A percentile compares a stretch with the other conserved stretches of the same genome.
Conservation (phyloP, 2,888 invertebrate genomes). For the Noctua janthina region DNA sequence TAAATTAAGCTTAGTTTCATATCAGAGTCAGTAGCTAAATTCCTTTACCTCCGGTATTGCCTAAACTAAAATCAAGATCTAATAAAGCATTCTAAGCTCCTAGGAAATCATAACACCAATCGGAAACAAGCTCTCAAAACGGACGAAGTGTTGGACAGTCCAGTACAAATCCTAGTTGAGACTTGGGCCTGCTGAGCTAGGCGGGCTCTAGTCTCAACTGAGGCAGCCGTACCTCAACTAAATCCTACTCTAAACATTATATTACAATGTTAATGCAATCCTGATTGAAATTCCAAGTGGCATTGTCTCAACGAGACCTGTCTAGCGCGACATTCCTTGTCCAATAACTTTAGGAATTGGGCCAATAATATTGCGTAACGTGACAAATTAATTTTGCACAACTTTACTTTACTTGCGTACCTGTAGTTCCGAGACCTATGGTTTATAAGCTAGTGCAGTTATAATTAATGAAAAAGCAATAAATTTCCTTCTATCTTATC, state of each 20-base stretch:
- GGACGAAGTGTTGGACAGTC: constrained; percentile 23
- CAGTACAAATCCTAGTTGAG: constrained; percentile 37
- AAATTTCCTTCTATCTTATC: constrained; percentile 54
- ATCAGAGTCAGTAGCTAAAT: constrained; percentile 30
- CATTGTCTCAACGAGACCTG: constrained; percentile 65
- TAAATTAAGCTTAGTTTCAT: constrained; percentile 18
- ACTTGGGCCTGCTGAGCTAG: constrained; percentile 5
- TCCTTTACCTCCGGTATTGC: constrained; percentile 20
- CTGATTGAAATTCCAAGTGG: constrained; percentile 66
- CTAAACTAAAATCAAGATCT: constrained; percentile 28
- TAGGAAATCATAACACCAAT: constrained; percentile 44
- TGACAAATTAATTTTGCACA: constrained; percentile 74
- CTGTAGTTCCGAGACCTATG: constrained; percentile 29
- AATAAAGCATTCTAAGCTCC: constrained; percentile 42
- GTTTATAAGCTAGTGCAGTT: constrained; percentile 44
- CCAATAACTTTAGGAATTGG: constrained; percentile 66
- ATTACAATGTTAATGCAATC: constrained; percentile 60
- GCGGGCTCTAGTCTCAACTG: not conserved
- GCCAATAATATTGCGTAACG: constrained; percentile 66
- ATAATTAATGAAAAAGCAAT: constrained; percentile 55
- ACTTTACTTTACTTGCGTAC: constrained; percentile 31
- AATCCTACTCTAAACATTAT: constrained; percentile 50
- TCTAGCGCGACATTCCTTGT: constrained; percentile 71
- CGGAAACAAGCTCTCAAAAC: constrained; percentile 40
- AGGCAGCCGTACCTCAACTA: constrained; percentile 7